These are phyloP conservation scores for Loxodonta africana DNA, from an alignment of 2,113 vertebrate species.

Conservation along the genomic window DNA sequence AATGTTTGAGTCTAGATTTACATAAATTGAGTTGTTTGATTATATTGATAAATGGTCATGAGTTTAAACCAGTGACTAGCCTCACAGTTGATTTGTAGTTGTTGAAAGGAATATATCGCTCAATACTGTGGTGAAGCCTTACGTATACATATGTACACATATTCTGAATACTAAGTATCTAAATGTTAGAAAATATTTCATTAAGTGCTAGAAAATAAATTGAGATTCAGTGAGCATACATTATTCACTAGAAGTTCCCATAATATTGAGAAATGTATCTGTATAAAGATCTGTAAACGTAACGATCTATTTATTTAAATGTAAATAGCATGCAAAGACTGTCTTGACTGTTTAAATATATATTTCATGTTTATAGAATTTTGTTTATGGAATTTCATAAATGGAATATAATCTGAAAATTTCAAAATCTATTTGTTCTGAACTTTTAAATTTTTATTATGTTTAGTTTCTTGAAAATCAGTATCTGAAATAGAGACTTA, in stretches of 20 bases:
- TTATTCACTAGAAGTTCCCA: not conserved
- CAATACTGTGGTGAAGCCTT: constrained; percentile 5
- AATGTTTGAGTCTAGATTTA: constrained; percentile 46
- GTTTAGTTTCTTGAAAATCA: constrained; percentile 45
- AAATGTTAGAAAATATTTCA: not conserved
- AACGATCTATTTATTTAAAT: not conserved
- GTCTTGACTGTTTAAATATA: not conserved
- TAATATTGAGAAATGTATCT: not conserved
- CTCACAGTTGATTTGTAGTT: not conserved
- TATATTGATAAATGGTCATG: not conserved
- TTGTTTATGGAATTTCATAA: not conserved
- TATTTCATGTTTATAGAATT: not conserved
- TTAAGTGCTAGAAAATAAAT: not conserved
- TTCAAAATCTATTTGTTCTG: not conserved
- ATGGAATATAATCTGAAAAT: not conserved
- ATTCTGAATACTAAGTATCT: not conserved
- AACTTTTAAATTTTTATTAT: not conserved
- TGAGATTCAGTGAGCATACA: not conserved
- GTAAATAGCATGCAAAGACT: not conserved
- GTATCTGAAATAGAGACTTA: not conserved
- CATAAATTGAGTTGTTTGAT: not conserved
- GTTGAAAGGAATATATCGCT: not conserved
- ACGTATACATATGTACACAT: not conserved
- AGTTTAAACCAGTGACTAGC: not conserved
- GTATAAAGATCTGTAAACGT: not conserved